Evolutionary conservation across 2,797 vertebrate genomes (phyloP), one percentile per base, ranked within the genome.

Genomic region (Clangula hyemalis): DNA sequence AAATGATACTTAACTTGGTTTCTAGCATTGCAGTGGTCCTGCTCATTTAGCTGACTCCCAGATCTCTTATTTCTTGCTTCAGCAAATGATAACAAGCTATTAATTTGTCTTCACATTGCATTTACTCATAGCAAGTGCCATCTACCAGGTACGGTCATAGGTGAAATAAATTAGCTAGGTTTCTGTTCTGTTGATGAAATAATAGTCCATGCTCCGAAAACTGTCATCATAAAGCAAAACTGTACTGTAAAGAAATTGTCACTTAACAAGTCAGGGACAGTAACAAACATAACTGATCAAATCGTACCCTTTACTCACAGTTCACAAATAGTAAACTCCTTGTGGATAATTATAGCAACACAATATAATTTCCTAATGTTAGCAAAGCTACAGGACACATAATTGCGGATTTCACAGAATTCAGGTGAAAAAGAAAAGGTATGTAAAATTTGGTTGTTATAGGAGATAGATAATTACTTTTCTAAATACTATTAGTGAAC

Each of bases 181-280:
- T 92, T 92, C 71, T 75, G 58, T 78, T 74, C 47, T 87, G 85
- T 78, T 85, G 85, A 85, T 85, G 93, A 94, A 96, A 49, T 87
- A 96, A 97, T 68, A 94, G 87, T 62, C 53, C 34, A 17, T 49
- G 94, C 72, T 79, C 79, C 34, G 58, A 84, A 95, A 97, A 70
- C 92, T 87, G 53, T 43, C 81, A 97, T 98, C 96, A 96, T 90
- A 84, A 95, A 95, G 76, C 57, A 30, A 74, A 89, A 71, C 85
- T 95, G 94, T 97, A 96, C 95, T 97, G 54, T 51, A 80, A 47
- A 94, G 70, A 75, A 91, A 73, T 58, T 54, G 70, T 61, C 58
- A 36, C 68, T 69, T 89, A 83, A 68, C 60, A 84, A 82, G 75
- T 34, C 66, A 61, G 54, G 54, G 74, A 74, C 71, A 36, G 43